Conservation (phyloP, 2,888 invertebrate species). For the Brachylomia viminalis region DNA sequence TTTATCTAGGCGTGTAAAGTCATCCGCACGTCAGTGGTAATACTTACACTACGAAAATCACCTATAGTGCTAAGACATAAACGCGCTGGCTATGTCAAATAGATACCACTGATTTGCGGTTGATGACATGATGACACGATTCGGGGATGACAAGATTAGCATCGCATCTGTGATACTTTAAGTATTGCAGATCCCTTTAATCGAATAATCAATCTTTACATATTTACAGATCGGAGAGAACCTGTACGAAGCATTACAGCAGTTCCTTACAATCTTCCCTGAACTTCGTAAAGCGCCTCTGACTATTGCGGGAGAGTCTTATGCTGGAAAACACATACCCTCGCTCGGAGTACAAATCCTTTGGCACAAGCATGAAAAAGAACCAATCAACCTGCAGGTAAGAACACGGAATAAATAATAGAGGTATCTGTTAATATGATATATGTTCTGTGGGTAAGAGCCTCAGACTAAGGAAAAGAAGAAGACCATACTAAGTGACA, state of each 20-base stretch:
- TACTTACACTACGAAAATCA: too few relatives aligned
- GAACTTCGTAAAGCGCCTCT: slow-evolving; percentile 91
- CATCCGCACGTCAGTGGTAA: too few relatives aligned
- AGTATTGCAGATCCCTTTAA: not conserved
- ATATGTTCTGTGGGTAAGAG: not conserved
- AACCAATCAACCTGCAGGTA: slow-evolving; percentile 88
- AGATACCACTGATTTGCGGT: too few relatives aligned
- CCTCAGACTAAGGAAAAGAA: too few relatives aligned
- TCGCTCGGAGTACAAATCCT: slow-evolving; percentile 91
- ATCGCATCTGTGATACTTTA: not conserved
- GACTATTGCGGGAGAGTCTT: slow-evolving; percentile 92
- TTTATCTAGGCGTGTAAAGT: too few relatives aligned
- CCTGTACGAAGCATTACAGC: slow-evolving; percentile 91
- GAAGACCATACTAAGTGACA: too few relatives aligned
- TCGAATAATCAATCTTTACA: not conserved
- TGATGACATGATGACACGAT: not conserved
- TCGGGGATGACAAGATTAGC: not conserved
- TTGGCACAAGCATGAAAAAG: slow-evolving; percentile 81
- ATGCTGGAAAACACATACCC: slow-evolving; percentile 91
- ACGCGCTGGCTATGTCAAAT: too few relatives aligned
- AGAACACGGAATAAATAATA: not conserved
- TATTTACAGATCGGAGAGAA: slow-evolving; percentile 89
- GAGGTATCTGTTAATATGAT: not conserved
- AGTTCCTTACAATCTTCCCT: slow-evolving; percentile 92
- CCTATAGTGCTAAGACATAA: too few relatives aligned